Base-by-base conservation (phyloP, 2,888 invertebrate genomes). In the Andrena bicolor region DNA sequence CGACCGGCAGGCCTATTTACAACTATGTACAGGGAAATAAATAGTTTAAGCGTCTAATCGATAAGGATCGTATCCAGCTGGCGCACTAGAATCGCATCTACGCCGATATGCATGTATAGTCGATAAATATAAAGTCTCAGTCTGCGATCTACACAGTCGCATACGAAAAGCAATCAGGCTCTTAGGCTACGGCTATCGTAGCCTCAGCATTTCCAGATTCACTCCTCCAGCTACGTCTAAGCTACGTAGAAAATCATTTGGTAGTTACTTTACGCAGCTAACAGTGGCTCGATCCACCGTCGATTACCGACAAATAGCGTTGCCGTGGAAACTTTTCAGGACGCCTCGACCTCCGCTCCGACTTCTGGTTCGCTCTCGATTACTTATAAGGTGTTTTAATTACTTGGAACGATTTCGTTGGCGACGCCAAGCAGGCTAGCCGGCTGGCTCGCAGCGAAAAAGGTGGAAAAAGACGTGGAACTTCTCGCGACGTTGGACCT, bases 1-100 rank as follows among this genome's bases (percentile, higher is more conserved):
- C 81, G 76, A 63, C 32, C 35, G 23, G 10, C 23, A 74, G 13
- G 35, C 32, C 56, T 91, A 91, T 91, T 86, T 90, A 90, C 90
- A 91, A 35, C 53, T 92, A 90, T 92, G 48, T 92, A 92, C 92
- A 91, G 30, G 16, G 61, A 87, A 91, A 92, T 91, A 92, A 91
- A 92, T 92, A 91, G 85, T 84, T 86, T 80, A 85, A 83, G 58
- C 70, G 76, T 74, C 68, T 69, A 82, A 76, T 78, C 68, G 77
- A 83, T 61, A 58, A 75, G n/a, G 48, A 77, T 84, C 71, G 51
- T 56, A 73, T 68, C 49, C 41, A 35, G 73, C 32, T 64, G 6
- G 58, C 0, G 23, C 35, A 32, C 61, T 49, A 65, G 53, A 85
- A 79, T 82, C 58, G 51, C 35, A 60, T 35, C 30, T 64, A 53